These are phyloP conservation scores for Corythornis vintsioides DNA, from an alignment of 2,113 vertebrate species.

Conservation along the genomic window DNA sequence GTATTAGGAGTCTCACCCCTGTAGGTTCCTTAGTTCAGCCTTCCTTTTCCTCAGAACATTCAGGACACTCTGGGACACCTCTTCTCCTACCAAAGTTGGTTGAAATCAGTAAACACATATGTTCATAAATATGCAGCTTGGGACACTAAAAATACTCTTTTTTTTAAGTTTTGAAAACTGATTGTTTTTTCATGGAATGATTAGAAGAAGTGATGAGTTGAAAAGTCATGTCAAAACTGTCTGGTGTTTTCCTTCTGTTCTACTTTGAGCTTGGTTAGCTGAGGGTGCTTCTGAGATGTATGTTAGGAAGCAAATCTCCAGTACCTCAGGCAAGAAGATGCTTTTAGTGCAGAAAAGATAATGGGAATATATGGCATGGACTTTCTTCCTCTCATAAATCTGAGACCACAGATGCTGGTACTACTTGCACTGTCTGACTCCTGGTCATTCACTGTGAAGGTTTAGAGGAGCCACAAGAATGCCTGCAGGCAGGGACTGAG, in stretches of 20 bases:
- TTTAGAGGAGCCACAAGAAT: not conserved
- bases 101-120: not conserved
- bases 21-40: not conserved
- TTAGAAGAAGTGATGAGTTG: not conserved
- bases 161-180: not conserved
- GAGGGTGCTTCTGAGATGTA: not conserved
- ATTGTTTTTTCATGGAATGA: not conserved
- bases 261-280: not conserved
- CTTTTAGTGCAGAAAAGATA: not conserved
- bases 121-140: not conserved
- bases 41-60: not conserved
- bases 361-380: not conserved
- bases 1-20: not conserved
- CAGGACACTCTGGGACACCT: not conserved
- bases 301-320: not conserved
- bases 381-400: not conserved
- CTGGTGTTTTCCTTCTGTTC: not conserved
- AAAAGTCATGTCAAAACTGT: not conserved
- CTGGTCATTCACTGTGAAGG: not conserved
- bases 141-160: rapidly evolving
- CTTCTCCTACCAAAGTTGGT: not conserved
- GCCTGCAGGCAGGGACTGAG: not conserved
- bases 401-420: not conserved
- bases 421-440: not conserved
- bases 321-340: not conserved